Percentiles rank a stretch among this genome's conserved stretches.
phyloP scores from a whole-genome alignment of 35 echinoderm and acorn worm species.

The Patiria miniata region DNA sequence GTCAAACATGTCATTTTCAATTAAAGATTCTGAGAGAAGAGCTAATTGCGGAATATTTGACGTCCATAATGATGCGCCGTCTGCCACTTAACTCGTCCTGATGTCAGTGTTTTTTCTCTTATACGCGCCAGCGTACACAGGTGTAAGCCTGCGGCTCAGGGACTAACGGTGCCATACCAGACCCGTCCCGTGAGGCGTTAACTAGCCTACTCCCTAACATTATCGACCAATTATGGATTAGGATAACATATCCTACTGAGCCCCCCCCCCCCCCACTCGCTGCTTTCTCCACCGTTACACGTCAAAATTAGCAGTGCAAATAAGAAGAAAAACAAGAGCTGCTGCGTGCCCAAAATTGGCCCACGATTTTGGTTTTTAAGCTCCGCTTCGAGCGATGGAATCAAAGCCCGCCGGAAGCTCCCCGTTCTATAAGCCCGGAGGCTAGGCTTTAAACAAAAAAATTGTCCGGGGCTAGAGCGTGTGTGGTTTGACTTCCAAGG shows the following conservation, averaged over 20 bases:
- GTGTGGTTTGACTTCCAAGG: too few relatives aligned
- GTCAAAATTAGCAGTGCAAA: not conserved
- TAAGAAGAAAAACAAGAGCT: not conserved
- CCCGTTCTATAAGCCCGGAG: too few relatives aligned
- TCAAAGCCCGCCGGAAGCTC: not conserved
- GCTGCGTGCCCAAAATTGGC: not conserved
- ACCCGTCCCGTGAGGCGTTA: not conserved
- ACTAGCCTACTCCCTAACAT: not conserved
- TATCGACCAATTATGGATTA: conserved; percentile 29
- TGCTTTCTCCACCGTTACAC: not conserved
- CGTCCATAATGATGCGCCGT: too few relatives aligned
- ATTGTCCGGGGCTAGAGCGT: too few relatives aligned
- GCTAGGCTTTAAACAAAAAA: too few relatives aligned
- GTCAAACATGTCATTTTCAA: too few relatives aligned
- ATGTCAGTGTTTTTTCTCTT: too few relatives aligned
- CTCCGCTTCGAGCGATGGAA: not conserved
- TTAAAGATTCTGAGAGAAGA: too few relatives aligned
- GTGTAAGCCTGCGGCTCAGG: not conserved
- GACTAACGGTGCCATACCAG: not conserved
- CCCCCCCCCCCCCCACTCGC: too few relatives aligned
- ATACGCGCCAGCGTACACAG: not conserved
- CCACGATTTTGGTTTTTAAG: not conserved
- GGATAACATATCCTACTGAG: conserved; percentile 21
- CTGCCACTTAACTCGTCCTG: too few relatives aligned
- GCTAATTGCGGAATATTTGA: too few relatives aligned